Base-by-base conservation (phyloP, 2,888 invertebrate species). In the Cistogaster globosa region DNA sequence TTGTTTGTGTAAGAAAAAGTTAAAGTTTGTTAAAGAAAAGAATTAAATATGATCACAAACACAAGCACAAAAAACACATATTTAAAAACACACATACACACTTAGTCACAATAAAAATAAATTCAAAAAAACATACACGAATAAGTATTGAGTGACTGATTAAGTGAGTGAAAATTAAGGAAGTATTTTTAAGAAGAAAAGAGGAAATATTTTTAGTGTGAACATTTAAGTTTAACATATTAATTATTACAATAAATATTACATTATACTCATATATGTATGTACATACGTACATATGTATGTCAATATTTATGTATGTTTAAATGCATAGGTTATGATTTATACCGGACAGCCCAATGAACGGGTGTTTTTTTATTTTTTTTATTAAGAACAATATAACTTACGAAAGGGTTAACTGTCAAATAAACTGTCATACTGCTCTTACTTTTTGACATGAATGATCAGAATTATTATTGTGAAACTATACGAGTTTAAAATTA, bases 21-120 rank as follows among this genome's bases (percentile, higher is more conserved):
- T 83, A 83, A 82, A 57, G 71, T 76, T 20, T 76, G 76, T 82
- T 76, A 57, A 65, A 58, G 51, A 83, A 77, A 65, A 58, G 51
- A 83, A 77, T 77, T 83, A 77, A 77, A 69, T 65, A 82, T 38
- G 26, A 48, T 63, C 57, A 26, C 65, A 80, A 58, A 38, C 38
- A 72, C 1, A 26, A 45, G 2, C 36, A 45, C n/a, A 38, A 2
- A 32, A 26, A 45, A 8, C 18, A 45, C 12, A 38, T 5, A 32
- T 16, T 45, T 16, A 48, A 48, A 38, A 18, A 9, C 22, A 38
- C n/a, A 55, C 42, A 14, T 55, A 11, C 16, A 32, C 45, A 26
- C n/a, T 11, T 22, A 53, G 2, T 42, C 2, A 42, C 2, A 42
- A 12, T 42, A 38, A 38, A 38, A 38, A 48, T 51, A 42, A 26